phyloP scores from a whole-genome alignment of 2,797 vertebrate genomes.

The Pseudopleuronectes americanus region DNA sequence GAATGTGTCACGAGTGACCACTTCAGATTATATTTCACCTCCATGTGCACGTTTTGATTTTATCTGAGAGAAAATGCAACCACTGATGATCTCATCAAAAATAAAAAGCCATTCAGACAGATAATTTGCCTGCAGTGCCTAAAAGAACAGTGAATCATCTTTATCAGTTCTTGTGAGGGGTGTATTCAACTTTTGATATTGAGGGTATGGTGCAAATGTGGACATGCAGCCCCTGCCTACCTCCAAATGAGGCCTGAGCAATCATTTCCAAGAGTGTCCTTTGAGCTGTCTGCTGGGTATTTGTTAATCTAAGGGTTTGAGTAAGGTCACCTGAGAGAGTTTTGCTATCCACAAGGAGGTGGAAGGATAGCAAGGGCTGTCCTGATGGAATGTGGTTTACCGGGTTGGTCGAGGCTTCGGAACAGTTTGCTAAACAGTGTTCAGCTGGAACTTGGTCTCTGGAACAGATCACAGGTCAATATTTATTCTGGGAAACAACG shows the following conservation, averaged over 20 bases:
- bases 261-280: not conserved
- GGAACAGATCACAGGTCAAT: conserved; percentile 58
- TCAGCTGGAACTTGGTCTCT: conserved; percentile 16
- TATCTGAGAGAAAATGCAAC: not conserved
- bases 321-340: conserved; percentile 10
- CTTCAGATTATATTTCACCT: conserved; percentile 12
- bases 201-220: not conserved
- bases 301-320: not conserved
- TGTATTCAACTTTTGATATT: conserved; percentile 6
- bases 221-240: not conserved
- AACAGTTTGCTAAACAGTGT: conserved; percentile 44
- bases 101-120: not conserved
- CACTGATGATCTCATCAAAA: not conserved
- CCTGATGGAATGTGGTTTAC: conserved; percentile 60
- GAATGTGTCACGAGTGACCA: not conserved
- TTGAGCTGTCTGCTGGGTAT: not conserved
- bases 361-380: not conserved
- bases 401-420: conserved; percentile 45
- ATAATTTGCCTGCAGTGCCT: not conserved
- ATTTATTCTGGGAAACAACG: conserved; percentile 59
- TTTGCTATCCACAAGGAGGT: conserved; percentile 5
- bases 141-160: not conserved
- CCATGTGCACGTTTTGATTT: conserved; percentile 10
- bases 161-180: not conserved
- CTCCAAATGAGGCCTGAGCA: not conserved